phyloP scores from a whole-genome alignment of 2,113 vertebrate species.

The Athene noctua region DNA sequence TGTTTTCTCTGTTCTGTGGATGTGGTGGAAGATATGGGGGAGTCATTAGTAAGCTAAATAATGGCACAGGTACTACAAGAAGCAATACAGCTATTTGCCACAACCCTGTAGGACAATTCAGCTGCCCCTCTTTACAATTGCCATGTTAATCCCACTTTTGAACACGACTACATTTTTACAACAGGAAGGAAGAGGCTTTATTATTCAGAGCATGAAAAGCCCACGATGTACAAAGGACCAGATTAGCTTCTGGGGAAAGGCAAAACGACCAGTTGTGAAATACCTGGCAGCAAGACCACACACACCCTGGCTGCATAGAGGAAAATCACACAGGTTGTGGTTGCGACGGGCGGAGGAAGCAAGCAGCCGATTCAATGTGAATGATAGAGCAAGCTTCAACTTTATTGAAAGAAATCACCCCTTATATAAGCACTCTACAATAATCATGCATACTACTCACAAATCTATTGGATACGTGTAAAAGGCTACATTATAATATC shows the following conservation, averaged over 20 bases:
- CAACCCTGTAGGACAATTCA: too few species aligned
- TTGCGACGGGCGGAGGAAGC: too few species aligned
- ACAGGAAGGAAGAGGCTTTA: background rate
- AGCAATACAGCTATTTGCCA: background rate
- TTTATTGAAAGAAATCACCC: too few species aligned
- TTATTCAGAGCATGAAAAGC: background rate
- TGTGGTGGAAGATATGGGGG: background rate
- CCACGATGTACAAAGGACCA: fast-evolving
- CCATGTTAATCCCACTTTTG: fast-evolving
- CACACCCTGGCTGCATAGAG: fast-evolving
- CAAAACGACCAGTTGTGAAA: background rate
- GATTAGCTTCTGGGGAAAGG: background rate
- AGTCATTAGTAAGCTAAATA: background rate
- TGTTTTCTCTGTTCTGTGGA: background rate
- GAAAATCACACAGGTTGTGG: background rate
- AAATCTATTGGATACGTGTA: too few species aligned
- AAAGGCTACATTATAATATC: too few species aligned
- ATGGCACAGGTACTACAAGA: fast-evolving
- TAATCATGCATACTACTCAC: too few species aligned
- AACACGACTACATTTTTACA: background rate
- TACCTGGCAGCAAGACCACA: background rate
- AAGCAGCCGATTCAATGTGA: too few species aligned
- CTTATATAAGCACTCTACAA: too few species aligned
- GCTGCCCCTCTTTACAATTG: background rate
- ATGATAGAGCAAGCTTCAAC: too few species aligned